Base-by-base conservation (phyloP, 2,797 vertebrate species). In the Morelia viridis region DNA sequence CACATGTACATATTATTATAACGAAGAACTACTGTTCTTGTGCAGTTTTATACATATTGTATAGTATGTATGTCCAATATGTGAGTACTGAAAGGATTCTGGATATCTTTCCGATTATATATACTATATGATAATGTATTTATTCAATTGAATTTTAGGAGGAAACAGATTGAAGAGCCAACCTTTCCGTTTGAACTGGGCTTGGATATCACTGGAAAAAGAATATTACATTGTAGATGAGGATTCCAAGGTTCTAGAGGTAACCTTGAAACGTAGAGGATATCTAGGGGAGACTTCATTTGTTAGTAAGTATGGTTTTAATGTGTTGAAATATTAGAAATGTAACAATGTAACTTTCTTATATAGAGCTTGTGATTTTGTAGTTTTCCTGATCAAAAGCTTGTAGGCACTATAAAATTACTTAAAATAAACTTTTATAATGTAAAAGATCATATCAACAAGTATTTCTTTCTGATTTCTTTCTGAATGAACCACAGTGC, bases 161-260 rank as follows among this genome's bases (percentile, higher is more conserved):
- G 98, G 98, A 94, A 99, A 98, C 94, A 97, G 98, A 94, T 95
- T 98, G 85, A 98, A 97, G 94, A 97, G 97, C 31, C 98, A 98
- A 94, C 96, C 97, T 1, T 99, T 98, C 95, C 96, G 96, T 71
- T 97, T 99, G 57, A 98, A 98, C 96, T 99, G 99, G 98, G 97
- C 98, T 93, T 99, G 98, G 98, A 98, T 99, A 97, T 98, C 98
- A 62, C 93, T 99, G 96, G 98, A 99, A 97, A 98, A 94, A 95
- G 97, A 98, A 86, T 98, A 97, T 94, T 98, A 98, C 64, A 53
- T 98, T 60, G 96, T 98, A 94, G 98, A 98, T 83, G 98, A 99
- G 94, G 98, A 98, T 12, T 97, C 97, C 84, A 97, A 93, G 61
- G 98, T 98, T 96, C 96, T 99, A 88, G 98, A 99, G 94, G 97